A percentile compares a stretch with the other conserved stretches of the same genome.
Conservation (phyloP, 2,888 invertebrate species). For the Agrochola circellaris region DNA sequence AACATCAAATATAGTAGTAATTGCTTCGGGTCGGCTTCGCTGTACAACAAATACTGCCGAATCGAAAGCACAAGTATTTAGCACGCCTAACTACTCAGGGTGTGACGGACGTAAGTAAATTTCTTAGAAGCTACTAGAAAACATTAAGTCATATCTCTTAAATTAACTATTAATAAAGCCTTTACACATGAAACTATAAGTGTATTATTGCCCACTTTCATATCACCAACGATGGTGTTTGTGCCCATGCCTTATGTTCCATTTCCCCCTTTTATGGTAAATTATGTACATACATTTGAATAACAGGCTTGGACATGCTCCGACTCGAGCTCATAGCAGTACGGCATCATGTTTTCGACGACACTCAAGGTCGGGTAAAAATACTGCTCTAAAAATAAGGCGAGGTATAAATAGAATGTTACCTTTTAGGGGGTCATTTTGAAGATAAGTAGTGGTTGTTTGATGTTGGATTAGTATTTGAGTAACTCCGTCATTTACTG, state of each 20-base stretch:
- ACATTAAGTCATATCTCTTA: too few species aligned
- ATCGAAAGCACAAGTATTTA: too few species aligned
- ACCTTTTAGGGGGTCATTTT: constrained; percentile 9
- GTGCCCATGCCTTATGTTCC: constrained; percentile 24
- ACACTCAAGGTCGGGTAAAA: constrained; percentile 53
- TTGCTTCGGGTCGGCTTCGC: background rate
- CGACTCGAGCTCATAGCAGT: constrained; percentile 25
- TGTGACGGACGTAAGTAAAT: too few species aligned
- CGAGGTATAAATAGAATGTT: constrained; percentile 45
- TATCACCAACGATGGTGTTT: constrained; percentile 29
- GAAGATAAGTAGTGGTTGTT: background rate
- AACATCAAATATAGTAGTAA: background rate
- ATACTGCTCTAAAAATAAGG: constrained; percentile 53
- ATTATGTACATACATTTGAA: constrained; percentile 61
- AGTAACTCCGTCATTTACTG: background rate
- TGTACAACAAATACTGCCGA: background rate
- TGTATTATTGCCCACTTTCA: constrained; percentile 28
- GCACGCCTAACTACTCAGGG: too few species aligned
- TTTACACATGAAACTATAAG: background rate
- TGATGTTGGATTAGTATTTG: background rate
- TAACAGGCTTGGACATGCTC: constrained; percentile 34
- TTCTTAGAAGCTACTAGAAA: too few species aligned
- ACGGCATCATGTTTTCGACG: constrained; percentile 41
- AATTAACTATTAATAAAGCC: too few species aligned
- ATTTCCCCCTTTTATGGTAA: constrained; percentile 37